Base-by-base conservation (phyloP, 2,113 vertebrate species). In the Neolamprologus sp. region DNA sequence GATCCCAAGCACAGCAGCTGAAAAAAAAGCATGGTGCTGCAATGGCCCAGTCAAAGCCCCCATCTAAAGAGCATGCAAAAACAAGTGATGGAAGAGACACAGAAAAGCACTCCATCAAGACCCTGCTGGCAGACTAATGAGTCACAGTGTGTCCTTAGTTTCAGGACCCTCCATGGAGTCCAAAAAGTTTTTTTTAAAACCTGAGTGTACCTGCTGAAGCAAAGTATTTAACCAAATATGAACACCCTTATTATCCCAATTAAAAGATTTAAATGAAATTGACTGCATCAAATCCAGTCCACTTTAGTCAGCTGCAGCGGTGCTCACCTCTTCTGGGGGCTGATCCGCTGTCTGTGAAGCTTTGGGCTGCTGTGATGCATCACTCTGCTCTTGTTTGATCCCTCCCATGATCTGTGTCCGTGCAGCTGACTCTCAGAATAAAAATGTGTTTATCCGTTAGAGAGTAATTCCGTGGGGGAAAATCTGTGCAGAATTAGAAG, bases 371-470 rank as follows among this genome's bases (percentile, higher is more conserved):
- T 94, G 93, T 2, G 95, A 87, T 16, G 90, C 90, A 89, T 97
- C 97, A 73, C 85, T 94, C 83, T 96, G 96, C 87, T 97, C 97
- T 54, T 97, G 96, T 86, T 97, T 97, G 33, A 97, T 96, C 12
- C 96, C 96, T 58, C 96, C 96, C 96, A 97, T 96, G 42, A 86
- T 89, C 81, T 81, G 16, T 35, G 73, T 78, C 40, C 16, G 71
- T 58, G 17, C 2, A 57, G 17, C 3, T 57, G 19, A 13, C 31
- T 42, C 2, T 33, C 40, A 21, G 14, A n/a, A 17, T 10, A n/a
- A 21, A 65, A 81, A 13, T 3, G 9, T 26, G 12, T 42, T 6
- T 35, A 19, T 57, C 54, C 26, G 31, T 68, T 11, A 7, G 5
- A 8, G 19, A 9, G 14, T 10, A 55, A 8, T n/a, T 9, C 10